Evolutionary conservation across 2,113 vertebrate species (phyloP).

Genomic region (Perca schrenkii): DNA sequence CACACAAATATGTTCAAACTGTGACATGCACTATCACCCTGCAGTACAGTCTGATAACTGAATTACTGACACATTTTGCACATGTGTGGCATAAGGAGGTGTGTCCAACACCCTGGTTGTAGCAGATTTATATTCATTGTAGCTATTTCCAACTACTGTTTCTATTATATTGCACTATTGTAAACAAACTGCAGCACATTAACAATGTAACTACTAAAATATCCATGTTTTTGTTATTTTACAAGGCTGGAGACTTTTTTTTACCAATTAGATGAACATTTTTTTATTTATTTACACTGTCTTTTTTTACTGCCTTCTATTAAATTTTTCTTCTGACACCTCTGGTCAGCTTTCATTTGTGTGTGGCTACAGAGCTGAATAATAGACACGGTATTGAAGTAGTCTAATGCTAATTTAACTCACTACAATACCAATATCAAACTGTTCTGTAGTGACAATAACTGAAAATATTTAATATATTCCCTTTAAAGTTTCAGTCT

Average conservation of each 20-base stretch:
- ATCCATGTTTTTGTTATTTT: constrained; percentile 69
- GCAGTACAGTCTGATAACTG: constrained; percentile 26
- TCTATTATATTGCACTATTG: constrained; percentile 81
- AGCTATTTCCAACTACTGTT: constrained; percentile 75
- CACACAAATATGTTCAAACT: constrained; percentile 52
- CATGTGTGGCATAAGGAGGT: constrained; percentile 7
- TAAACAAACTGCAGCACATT: constrained; percentile 71
- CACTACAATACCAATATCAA: background rate
- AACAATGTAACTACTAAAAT: constrained; percentile 73
- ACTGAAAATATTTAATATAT: background rate
- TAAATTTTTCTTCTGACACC: constrained; percentile 76
- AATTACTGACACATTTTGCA: background rate
- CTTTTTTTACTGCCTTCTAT: constrained; percentile 79
- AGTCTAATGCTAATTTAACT: background rate
- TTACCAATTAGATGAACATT: constrained; percentile 66
- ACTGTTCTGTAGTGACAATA: background rate
- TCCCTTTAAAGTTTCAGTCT: background rate
- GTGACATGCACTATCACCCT: constrained; percentile 27
- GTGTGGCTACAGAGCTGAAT: background rate
- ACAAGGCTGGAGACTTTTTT: constrained; percentile 68
- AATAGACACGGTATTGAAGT: background rate
- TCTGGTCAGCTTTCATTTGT: constrained; percentile 33
- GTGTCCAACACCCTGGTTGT: constrained; percentile 26
- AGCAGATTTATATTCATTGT: constrained; percentile 51
- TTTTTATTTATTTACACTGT: constrained; percentile 78